Base-by-base conservation (phyloP, 2,797 vertebrate genomes). In the Urosaurus nigricauda region DNA sequence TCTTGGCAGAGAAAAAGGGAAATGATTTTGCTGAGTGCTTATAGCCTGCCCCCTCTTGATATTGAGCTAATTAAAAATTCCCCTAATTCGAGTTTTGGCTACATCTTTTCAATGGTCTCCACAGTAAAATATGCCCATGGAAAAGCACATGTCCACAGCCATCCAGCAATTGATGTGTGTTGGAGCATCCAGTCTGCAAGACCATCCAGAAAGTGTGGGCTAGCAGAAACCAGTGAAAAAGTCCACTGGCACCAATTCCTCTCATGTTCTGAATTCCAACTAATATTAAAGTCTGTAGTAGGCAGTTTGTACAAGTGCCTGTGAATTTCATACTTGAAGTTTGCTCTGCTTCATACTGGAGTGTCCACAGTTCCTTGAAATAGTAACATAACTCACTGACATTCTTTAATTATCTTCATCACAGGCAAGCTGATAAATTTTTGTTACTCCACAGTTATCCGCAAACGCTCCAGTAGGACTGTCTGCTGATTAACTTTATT, bases 341-440 rank as follows among this genome's bases (percentile, higher is more conserved):
- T 68, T 32, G 8, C 5, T 65, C 43, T 19, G 51, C 74, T 53
- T 82, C 83, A 21, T 84, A n/a, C 14, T 51, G 84, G 84, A 87
- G 79, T 14, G 58, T 32, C 1, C 53, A 3, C 13, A 35, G 32
- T 26, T 88, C 75, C 32, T 87, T 68, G 32, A 21, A 43, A 26
- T 51, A 79, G 73, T 86, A 87, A 79, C 19, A 85, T 51, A 79
- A 79, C 12, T 56, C 88, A 85, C 86, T 68, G 51, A 83, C 43
- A 86, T 26, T 53, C 2, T 43, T 26, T 81, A 85, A 80, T 29
- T 88, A 1, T 58, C 89, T 89, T 89, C 35, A 63, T 71, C 19
- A 83, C 19, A 58, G 43, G 0, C 74, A 82, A 63, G 35, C 65
- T 35, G 37, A 4, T 88, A 63, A 21, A 77, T 92, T 77, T 3